Base-by-base conservation (phyloP, 2,113 vertebrate species). In the Psilopsiagon aurifrons region DNA sequence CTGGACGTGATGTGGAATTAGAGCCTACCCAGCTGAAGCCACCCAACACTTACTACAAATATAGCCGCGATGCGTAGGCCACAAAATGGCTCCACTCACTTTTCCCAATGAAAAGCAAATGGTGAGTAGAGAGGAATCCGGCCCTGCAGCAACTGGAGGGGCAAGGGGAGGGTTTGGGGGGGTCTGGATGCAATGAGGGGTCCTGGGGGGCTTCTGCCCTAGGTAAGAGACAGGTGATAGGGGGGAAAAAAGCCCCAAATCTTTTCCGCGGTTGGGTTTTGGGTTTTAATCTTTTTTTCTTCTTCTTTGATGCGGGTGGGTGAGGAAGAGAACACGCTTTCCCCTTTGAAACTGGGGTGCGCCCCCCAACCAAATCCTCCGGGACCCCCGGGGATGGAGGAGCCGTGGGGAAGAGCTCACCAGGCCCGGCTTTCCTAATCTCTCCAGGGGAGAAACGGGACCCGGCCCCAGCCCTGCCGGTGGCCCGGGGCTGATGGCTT, bases 81-180 rank as follows among this genome's bases (percentile, higher is more conserved):
- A 98, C 98, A 99, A 99, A 98, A 99, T 99, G 99, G 99, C 99
- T 99, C 98, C 98, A 98, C 98, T 98, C 98, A 98, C 97, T 98
- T 98, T 98, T 98, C 97, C 98, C 98, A 98, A 98, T 98, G 98
- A 98, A 98, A 98, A 98, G 98, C 98, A 97, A 98, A 97, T 98
- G 98, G 99, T 99, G 98, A 99, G 99, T 97, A 87, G 52, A 43
- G 83, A 82, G 62, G 77, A 27, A 94, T 75, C 60, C 9, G 68
- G 80, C 76, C 89, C 85, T 20, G 68, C 82, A 39, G 33, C 16
- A 2, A 3, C 24, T 2, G 15, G 66, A 77, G 10, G 37, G 28
- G 18, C 2, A 3, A 60, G 1, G 5, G 41, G 23, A 4, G 10
- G 83, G 25, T 11, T 76, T 79, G 25, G 11, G 59, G 74, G 39